Conservation (phyloP, 2,113 vertebrate genomes). For the Budorcas taxicolor region DNA sequence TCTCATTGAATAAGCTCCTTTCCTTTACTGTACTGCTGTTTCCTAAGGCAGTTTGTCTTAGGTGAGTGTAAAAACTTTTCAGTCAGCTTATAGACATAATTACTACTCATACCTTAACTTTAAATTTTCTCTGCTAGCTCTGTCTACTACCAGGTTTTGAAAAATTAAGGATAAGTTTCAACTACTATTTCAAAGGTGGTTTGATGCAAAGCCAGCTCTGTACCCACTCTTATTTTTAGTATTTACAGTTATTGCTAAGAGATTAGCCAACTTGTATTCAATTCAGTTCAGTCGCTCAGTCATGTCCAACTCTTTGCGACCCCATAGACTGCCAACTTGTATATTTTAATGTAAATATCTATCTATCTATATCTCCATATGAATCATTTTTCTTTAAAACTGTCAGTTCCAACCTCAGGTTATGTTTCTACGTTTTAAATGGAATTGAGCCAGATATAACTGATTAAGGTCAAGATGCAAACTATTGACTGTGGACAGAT, state of each 20-base stretch:
- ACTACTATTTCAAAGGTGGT: not conserved
- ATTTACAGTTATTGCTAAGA: not conserved
- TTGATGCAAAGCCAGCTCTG: conserved; percentile 1
- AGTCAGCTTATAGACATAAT: not conserved
- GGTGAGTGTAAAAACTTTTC: not conserved
- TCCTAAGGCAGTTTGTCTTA: conserved; percentile 15
- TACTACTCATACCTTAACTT: not conserved
- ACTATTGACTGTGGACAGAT: conserved; percentile 18
- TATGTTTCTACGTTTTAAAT: not conserved
- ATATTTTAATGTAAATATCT: not conserved
- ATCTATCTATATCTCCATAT: not conserved
- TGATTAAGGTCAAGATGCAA: not conserved
- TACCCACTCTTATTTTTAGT: not conserved
- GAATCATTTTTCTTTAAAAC: not conserved
- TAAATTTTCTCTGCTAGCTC: not conserved
- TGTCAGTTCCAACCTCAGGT: not conserved
- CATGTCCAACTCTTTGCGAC: not conserved
- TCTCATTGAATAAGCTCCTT: not conserved
- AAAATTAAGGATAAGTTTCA: not conserved
- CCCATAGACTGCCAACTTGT: not conserved
- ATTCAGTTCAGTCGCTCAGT: not conserved
- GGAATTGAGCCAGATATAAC: not conserved
- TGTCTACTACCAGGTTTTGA: not conserved
- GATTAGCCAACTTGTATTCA: not conserved
- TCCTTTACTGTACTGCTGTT: not conserved